phyloP scores from a whole-genome alignment of 2,797 vertebrate genomes.

The Myotis planiceps region DNA sequence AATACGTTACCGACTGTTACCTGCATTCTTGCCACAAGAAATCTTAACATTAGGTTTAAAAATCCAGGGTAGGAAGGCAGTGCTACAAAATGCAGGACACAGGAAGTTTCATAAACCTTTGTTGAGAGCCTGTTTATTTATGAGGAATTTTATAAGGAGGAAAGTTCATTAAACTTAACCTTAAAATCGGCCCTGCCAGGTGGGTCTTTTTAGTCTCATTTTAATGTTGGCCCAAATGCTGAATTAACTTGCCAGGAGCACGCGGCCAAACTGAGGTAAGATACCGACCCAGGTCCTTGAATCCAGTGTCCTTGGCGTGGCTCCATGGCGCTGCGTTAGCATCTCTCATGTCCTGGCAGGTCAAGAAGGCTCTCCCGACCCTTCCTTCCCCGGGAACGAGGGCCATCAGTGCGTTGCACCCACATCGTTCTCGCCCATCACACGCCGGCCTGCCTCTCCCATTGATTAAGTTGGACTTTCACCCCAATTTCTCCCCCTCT shows the following conservation, averaged over 20 bases:
- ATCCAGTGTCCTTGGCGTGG: neutral
- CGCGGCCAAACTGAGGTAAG: neutral
- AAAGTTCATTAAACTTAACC: slow-evolving; percentile 2
- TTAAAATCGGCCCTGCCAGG: neutral
- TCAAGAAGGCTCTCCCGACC: rapidly evolving
- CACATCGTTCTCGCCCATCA: rapidly evolving
- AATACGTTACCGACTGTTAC: neutral
- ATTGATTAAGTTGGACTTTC: neutral
- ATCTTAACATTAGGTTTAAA: neutral
- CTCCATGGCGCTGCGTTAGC: rapidly evolving
- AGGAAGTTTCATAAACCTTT: neutral
- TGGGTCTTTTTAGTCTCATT: neutral
- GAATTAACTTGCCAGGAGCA: neutral
- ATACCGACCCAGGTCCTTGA: neutral
- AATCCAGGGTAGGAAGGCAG: neutral
- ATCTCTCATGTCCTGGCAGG: rapidly evolving
- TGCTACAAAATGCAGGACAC: slow-evolving; percentile 5
- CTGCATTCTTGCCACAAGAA: neutral
- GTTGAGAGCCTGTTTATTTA: slow-evolving; percentile 7
- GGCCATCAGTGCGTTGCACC: neutral
- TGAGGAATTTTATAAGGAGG: neutral
- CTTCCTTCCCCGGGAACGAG: neutral
- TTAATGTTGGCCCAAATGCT: neutral
- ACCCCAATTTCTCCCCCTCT: neutral
- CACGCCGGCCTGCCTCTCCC: neutral